These are phyloP conservation scores for Bombycilla garrulus DNA, from an alignment of 2,113 vertebrate species.

Conservation along the genomic window DNA sequence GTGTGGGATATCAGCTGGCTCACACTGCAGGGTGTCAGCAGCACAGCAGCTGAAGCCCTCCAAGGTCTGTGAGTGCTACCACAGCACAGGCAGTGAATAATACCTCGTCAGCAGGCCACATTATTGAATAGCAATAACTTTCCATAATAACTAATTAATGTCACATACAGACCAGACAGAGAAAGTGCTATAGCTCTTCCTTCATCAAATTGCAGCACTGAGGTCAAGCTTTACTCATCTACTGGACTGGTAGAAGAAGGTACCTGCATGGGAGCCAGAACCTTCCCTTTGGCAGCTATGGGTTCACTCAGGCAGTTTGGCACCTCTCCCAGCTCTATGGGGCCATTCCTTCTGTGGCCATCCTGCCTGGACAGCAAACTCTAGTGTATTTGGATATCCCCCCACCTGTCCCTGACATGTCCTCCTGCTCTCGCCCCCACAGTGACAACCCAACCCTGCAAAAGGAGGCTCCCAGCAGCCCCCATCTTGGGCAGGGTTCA, in stretches of 20 bases:
- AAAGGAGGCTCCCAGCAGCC: not conserved
- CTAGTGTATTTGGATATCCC: not conserved
- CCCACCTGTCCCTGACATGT: not conserved
- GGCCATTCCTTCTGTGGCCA: not conserved
- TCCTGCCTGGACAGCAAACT: not conserved
- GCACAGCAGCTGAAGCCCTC: not conserved
- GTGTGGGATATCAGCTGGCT: not conserved
- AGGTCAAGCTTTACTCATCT: not conserved
- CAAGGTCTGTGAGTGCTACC: not conserved
- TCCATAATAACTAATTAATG: constrained; percentile 34
- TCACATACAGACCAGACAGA: not conserved
- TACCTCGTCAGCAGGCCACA: not conserved
- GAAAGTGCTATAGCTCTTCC: not conserved
- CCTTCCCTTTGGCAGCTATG: not conserved
- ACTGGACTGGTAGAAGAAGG: not conserved
- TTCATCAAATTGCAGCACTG: not conserved
- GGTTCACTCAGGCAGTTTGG: not conserved
- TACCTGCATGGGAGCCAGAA: not conserved
- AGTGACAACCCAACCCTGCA: not conserved
- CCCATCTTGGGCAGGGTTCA: not conserved
- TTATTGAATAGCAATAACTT: constrained; percentile 40
- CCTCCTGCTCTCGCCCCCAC: not conserved
- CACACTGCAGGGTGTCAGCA: not conserved
- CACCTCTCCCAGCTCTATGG: not conserved
- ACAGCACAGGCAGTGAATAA: not conserved